Evolutionary conservation across 35 echinoderm and acorn worm species (phyloP).

Genomic region (Heliocidaris tuberculata): DNA sequence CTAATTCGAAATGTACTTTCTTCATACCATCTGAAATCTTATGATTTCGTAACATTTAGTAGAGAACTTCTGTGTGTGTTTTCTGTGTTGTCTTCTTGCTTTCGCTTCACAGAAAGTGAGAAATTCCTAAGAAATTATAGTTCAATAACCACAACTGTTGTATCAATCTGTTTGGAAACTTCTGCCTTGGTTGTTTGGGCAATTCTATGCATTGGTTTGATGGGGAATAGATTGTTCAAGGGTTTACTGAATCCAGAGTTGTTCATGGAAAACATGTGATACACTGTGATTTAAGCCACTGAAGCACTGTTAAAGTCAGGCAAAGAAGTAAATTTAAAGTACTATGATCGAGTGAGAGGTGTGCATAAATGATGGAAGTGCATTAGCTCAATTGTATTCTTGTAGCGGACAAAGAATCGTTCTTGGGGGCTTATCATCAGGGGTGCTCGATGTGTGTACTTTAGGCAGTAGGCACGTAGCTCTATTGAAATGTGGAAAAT

Average conservation of each 20-base stretch:
- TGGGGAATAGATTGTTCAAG: not conserved
- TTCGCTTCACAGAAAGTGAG: not conserved
- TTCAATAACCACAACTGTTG: not conserved
- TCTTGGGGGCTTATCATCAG: slow-evolving; percentile 3
- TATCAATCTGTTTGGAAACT: too few relatives aligned
- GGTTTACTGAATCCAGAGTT: not conserved
- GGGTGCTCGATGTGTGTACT: not conserved
- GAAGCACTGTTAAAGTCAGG: slow-evolving; percentile 3
- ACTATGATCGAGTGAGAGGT: slow-evolving; percentile 1
- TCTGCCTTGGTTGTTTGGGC: too few relatives aligned
- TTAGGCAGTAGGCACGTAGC: slow-evolving; percentile 7
- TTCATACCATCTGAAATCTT: too few relatives aligned
- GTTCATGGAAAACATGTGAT: not conserved
- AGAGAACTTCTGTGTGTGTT: too few relatives aligned
- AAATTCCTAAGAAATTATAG: not conserved
- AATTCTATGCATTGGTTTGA: too few relatives aligned
- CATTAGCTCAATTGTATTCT: slow-evolving; percentile 18
- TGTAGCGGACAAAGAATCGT: slow-evolving; percentile 16
- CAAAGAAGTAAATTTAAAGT: not conserved
- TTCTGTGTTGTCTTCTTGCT: not conserved
- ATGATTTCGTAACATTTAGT: too few relatives aligned
- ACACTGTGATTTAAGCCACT: not conserved
- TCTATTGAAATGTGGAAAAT: slow-evolving; percentile 4
- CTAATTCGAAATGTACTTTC: not conserved
- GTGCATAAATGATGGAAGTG: not conserved